Evolutionary conservation across 2,888 invertebrate genomes (phyloP).

Genomic region (Balanococcus diminutus): DNA sequence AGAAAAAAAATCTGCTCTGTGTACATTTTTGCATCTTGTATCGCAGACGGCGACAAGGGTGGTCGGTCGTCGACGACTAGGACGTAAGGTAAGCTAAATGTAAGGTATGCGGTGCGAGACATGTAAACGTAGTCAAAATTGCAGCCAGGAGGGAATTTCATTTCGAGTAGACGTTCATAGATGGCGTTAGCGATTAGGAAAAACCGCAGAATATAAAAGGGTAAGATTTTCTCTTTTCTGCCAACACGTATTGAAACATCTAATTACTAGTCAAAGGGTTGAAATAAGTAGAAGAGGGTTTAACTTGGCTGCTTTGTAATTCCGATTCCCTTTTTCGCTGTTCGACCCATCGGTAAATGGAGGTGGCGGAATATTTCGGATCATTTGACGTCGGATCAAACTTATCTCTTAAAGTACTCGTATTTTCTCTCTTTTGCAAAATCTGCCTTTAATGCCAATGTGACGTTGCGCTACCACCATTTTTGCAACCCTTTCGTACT

Average conservation of each 20-base stretch:
- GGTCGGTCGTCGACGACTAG: too few relatives aligned
- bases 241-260: slow-evolving; percentile 53
- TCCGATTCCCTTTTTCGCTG: slow-evolving; percentile 47
- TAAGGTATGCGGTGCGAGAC: not conserved
- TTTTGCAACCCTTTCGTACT: slow-evolving; percentile 42
- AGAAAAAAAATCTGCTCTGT: not conserved
- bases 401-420: slow-evolving; percentile 54
- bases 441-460: slow-evolving; percentile 51
- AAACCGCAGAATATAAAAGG: slow-evolving; percentile 40
- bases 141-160: not conserved
- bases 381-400: slow-evolving; percentile 55
- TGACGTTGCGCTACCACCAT: slow-evolving; percentile 44
- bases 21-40: not conserved
- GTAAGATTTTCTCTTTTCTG: slow-evolving; percentile 41
- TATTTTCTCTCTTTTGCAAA: slow-evolving; percentile 52
- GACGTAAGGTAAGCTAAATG: too few relatives aligned
- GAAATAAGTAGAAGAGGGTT: slow-evolving; percentile 52
- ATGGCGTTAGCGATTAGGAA: slow-evolving; percentile 18
- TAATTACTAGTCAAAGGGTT: slow-evolving; percentile 55
- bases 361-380: slow-evolving; percentile 46
- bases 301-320: slow-evolving; percentile 46
- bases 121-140: not conserved
- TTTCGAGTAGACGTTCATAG: not conserved
- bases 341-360: slow-evolving; percentile 7
- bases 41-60: not conserved